Conservation (phyloP, 2,888 invertebrate genomes). For the Drosophila paracracens region DNA sequence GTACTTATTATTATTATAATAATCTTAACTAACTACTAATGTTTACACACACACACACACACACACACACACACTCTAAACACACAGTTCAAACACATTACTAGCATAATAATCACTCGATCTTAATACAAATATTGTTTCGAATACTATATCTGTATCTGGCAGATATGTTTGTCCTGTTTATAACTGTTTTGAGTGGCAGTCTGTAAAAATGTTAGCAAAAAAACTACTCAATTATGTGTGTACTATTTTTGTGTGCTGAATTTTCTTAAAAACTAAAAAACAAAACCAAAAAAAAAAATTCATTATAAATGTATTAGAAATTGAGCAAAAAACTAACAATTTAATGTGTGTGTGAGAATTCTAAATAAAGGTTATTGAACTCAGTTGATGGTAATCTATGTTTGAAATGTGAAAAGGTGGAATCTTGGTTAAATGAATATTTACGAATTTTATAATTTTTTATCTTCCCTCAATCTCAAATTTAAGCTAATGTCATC, state of each 20-base stretch:
- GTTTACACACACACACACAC: conserved; percentile 36
- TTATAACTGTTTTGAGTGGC: conserved; percentile 32
- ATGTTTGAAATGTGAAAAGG: too few species aligned
- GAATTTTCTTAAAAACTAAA: conserved; percentile 42
- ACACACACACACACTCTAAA: conserved; percentile 9
- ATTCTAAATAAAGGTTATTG: conserved; percentile 57
- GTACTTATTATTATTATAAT: conserved; percentile 58
- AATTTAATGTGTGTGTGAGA: conserved; percentile 53
- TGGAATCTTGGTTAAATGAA: background rate
- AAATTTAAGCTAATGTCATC: conserved; percentile 14
- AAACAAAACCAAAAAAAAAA: background rate
- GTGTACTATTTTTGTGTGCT: conserved; percentile 57
- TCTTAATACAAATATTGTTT: conserved; percentile 29
- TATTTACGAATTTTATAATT: background rate
- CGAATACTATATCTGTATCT: conserved; percentile 29
- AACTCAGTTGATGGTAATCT: conserved; percentile 16
- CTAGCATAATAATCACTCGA: conserved; percentile 20
- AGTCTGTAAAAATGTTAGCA: conserved; percentile 9
- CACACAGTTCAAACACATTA: conserved; percentile 23
- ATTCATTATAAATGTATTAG: conserved; percentile 59
- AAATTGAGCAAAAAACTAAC: conserved; percentile 44
- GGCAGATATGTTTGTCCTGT: conserved; percentile 45
- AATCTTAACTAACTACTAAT: conserved; percentile 63
- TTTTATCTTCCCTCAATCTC: background rate
- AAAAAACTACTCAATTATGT: conserved; percentile 42